These are phyloP conservation scores for Cettia cetti DNA, from an alignment of 2,113 vertebrate genomes.

Conservation along the genomic window DNA sequence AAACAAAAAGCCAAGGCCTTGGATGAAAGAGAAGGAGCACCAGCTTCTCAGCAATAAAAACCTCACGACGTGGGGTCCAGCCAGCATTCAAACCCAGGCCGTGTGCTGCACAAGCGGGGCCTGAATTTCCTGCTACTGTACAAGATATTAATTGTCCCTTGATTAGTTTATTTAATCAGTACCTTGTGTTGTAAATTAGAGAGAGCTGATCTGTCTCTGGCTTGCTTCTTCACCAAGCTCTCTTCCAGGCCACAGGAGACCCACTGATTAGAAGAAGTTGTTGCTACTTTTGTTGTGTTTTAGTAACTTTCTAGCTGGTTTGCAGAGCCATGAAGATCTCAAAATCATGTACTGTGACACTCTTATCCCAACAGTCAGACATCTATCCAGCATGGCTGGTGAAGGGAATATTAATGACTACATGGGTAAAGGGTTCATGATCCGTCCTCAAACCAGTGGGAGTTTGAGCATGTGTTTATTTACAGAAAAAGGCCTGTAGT, in stretches of 20 bases:
- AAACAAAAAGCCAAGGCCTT: constrained; percentile 59
- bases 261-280: background rate
- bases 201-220: background rate
- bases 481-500: background rate
- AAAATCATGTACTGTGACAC: fast-evolving
- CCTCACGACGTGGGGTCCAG: background rate
- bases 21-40: constrained; percentile 49
- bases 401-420: background rate
- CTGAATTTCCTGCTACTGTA: constrained; percentile 24
- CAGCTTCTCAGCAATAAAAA: constrained; percentile 12
- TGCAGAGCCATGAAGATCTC: background rate
- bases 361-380: background rate
- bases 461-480: background rate
- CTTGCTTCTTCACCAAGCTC: background rate
- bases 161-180: background rate
- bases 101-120: background rate
- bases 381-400: background rate
- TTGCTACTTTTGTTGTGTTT: background rate
- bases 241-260: background rate
- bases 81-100: background rate
- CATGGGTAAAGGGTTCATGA: background rate
- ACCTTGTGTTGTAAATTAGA: background rate
- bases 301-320: background rate
- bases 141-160: background rate
- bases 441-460: background rate